A percentile compares a stretch with the other conserved stretches of the same genome.
Evolutionary conservation across 1,140 invertebrate species (phyloP).

Genomic region (Amyelois transitella): DNA sequence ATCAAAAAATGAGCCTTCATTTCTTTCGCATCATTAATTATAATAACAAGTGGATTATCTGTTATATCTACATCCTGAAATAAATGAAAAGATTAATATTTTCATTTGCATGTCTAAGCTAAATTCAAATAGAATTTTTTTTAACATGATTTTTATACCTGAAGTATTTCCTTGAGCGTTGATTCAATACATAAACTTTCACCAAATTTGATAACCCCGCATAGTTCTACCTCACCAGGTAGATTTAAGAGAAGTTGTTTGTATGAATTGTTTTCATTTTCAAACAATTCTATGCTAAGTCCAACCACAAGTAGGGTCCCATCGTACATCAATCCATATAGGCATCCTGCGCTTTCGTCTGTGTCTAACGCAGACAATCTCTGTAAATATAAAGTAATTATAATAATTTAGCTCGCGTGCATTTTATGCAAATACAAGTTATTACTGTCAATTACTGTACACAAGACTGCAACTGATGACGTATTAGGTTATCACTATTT

Average conservation of each 20-base stretch:
- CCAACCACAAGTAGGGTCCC: slow-evolving; percentile 80
- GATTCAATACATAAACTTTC: slow-evolving; percentile 72
- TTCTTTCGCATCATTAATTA: slow-evolving; percentile 74
- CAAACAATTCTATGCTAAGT: slow-evolving; percentile 77
- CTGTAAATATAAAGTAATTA: slow-evolving; percentile 28
- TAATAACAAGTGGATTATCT: slow-evolving; percentile 82
- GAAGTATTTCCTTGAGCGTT: slow-evolving; percentile 77
- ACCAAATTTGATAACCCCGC: slow-evolving; percentile 80
- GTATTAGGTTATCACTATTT: slow-evolving; percentile 16
- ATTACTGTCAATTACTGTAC: not conserved
- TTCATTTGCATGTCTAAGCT: not conserved
- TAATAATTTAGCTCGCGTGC: not conserved
- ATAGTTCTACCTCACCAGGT: slow-evolving; percentile 83
- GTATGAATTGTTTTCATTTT: slow-evolving; percentile 73
- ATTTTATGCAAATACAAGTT: not conserved
- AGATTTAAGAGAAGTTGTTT: slow-evolving; percentile 78
- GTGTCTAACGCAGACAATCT: slow-evolving; percentile 63
- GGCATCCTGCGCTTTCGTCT: slow-evolving; percentile 77
- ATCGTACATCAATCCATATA: slow-evolving; percentile 84
- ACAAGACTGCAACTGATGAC: slow-evolving; percentile 24
- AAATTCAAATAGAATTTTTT: not conserved
- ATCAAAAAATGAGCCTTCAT: slow-evolving; percentile 80
- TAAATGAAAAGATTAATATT: not conserved
- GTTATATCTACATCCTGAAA: slow-evolving; percentile 82
- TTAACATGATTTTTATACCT: slow-evolving; percentile 49